These are phyloP conservation scores for Sciurus carolinensis DNA, from an alignment of 2,797 vertebrate species.

Conservation along the genomic window DNA sequence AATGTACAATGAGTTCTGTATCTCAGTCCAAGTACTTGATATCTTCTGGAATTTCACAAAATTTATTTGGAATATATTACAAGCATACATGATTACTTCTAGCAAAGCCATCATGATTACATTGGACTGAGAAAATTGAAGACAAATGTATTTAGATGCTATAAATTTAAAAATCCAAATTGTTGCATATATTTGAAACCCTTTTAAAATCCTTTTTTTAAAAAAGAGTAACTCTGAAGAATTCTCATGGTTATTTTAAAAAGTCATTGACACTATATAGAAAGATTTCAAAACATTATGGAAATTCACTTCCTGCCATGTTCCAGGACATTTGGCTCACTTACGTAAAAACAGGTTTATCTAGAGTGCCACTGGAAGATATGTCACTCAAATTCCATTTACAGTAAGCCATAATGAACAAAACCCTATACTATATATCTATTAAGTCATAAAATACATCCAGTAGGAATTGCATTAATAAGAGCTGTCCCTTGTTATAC, in stretches of 20 bases:
- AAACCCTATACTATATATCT: conserved; percentile 5
- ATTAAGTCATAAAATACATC: background rate
- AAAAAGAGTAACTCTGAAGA: conserved; percentile 26
- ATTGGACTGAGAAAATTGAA: background rate
- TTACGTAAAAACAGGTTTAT: background rate
- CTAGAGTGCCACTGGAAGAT: background rate
- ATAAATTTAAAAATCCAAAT: background rate
- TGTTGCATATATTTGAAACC: background rate
- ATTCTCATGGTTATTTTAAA: background rate
- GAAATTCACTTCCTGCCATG: conserved; percentile 7
- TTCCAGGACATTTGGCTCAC: background rate
- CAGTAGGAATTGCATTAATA: conserved; percentile 16
- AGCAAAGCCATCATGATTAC: background rate
- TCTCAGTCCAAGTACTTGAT: background rate
- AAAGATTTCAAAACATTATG: conserved; percentile 37
- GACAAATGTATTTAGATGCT: background rate
- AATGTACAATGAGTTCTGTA: background rate
- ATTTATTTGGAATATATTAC: background rate
- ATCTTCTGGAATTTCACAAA: background rate
- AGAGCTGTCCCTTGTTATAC: background rate
- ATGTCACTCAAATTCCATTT: background rate
- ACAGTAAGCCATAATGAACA: background rate
- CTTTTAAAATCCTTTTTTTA: background rate
- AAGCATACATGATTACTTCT: background rate
- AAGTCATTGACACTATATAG: background rate